Conservation (phyloP, 1,140 invertebrate species). For the Drosophila varians region DNA sequence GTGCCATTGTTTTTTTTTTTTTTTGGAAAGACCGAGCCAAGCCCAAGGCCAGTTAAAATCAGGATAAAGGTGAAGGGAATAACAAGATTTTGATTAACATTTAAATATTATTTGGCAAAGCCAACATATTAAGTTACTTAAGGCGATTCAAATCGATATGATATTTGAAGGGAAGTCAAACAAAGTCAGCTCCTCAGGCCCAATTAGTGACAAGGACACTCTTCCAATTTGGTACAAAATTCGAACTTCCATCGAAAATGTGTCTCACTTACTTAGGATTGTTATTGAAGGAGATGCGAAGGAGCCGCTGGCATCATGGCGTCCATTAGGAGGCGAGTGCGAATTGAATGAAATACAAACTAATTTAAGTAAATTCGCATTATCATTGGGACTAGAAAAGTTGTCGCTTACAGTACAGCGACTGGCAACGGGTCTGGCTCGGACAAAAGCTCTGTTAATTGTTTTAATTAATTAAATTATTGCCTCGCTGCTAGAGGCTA, state of each 20-base stretch:
- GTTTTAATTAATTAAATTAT: constrained; percentile 46
- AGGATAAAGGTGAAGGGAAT: constrained; percentile 2
- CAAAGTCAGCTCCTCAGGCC: neutral
- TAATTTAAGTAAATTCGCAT: constrained; percentile 67
- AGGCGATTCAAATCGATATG: neutral
- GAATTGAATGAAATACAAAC: constrained; percentile 77
- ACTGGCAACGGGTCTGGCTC: constrained; percentile 15
- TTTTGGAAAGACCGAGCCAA: neutral
- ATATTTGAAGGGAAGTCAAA: no score
- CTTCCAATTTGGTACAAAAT: neutral
- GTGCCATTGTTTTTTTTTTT: constrained; percentile 31
- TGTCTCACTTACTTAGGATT: constrained; percentile 42
- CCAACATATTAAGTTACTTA: neutral
- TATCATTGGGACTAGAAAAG: constrained; percentile 28
- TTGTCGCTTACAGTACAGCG: neutral
- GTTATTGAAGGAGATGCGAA: constrained; percentile 27
- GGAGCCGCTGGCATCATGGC: constrained; percentile 35
- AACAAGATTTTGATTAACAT: constrained; percentile 8
- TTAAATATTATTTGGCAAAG: neutral
- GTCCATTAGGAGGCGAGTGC: constrained; percentile 50
- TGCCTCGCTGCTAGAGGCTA: neutral
- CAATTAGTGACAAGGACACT: constrained; percentile 4
- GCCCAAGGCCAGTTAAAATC: constrained; percentile 5
- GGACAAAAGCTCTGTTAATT: constrained; percentile 29
- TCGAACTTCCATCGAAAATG: constrained; percentile 1